Evolutionary conservation across 2,797 vertebrate genomes (phyloP).

Genomic region (Enteromius anoplus): DNA sequence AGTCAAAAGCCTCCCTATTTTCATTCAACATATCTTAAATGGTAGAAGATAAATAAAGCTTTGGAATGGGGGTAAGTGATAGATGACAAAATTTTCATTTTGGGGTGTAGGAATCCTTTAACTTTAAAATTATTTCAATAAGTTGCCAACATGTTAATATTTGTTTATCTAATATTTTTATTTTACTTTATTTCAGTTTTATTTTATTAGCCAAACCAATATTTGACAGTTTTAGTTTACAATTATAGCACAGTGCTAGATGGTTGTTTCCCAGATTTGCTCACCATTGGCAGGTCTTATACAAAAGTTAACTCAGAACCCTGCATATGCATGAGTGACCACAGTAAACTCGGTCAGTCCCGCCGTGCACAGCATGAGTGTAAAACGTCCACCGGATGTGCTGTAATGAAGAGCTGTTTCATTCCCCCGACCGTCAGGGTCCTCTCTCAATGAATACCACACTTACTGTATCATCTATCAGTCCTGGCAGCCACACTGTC

Average conservation of each 20-base stretch:
- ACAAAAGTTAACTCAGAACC: background rate
- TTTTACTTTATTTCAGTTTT: background rate
- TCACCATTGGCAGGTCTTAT: background rate
- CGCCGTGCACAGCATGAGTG: constrained; percentile 24
- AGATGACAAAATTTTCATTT: too few relatives aligned
- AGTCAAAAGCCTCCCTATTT: too few relatives aligned
- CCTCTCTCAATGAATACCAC: constrained; percentile 57
- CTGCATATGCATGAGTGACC: constrained; percentile 41
- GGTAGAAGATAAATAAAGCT: too few relatives aligned
- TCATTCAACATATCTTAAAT: too few relatives aligned
- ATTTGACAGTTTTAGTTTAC: background rate
- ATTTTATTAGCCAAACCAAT: background rate
- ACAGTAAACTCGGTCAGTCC: constrained; percentile 32
- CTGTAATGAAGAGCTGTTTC: constrained; percentile 57
- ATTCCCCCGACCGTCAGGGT: constrained; percentile 48
- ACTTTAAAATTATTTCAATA: background rate
- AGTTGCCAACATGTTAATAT: background rate
- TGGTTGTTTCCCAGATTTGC: background rate
- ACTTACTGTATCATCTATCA: constrained; percentile 82
- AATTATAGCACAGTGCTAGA: background rate
- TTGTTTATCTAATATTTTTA: background rate
- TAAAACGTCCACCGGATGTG: constrained; percentile 38
- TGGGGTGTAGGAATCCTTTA: too few relatives aligned
- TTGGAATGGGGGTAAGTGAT: too few relatives aligned
- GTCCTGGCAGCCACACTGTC: constrained; percentile 62